Conservation (phyloP, 2,888 invertebrate species). For the Dynastes maya region DNA sequence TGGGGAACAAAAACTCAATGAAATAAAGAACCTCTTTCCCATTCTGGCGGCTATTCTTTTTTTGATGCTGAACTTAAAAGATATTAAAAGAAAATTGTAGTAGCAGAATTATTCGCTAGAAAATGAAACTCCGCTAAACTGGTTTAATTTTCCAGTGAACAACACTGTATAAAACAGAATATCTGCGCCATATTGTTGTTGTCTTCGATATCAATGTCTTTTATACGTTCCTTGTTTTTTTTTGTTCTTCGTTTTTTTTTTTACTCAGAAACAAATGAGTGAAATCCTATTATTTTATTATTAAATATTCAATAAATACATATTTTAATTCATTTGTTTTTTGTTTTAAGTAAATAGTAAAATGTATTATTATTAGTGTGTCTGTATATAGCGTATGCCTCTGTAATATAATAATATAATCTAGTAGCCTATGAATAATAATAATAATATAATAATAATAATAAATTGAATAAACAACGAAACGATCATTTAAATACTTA, state of each 20-base stretch:
- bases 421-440: slow-evolving; percentile 17
- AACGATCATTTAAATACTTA: slow-evolving; percentile 20
- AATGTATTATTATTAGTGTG: background rate
- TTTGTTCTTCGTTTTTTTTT: background rate
- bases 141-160: too few relatives aligned
- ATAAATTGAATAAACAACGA: slow-evolving; percentile 17
- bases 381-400: slow-evolving; percentile 8
- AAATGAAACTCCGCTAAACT: slow-evolving; percentile 19
- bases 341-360: background rate
- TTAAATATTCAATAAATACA: background rate
- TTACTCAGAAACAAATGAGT: background rate
- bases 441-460: background rate
- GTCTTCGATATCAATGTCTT: slow-evolving; percentile 35
- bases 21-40: background rate
- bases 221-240: background rate
- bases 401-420: slow-evolving; percentile 5
- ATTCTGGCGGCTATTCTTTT: background rate
- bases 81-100: slow-evolving; percentile 55
- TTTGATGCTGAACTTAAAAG: slow-evolving; percentile 54
- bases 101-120: slow-evolving; percentile 58
- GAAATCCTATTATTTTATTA: background rate
- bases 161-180: slow-evolving; percentile 52
- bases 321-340: background rate
- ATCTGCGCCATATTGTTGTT: slow-evolving; percentile 46
- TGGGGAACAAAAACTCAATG: background rate